A percentile compares a stretch with the other conserved stretches of the same genome.
Evolutionary conservation across 2,113 vertebrate genomes (phyloP).

Genomic region (Helogale parvula): DNA sequence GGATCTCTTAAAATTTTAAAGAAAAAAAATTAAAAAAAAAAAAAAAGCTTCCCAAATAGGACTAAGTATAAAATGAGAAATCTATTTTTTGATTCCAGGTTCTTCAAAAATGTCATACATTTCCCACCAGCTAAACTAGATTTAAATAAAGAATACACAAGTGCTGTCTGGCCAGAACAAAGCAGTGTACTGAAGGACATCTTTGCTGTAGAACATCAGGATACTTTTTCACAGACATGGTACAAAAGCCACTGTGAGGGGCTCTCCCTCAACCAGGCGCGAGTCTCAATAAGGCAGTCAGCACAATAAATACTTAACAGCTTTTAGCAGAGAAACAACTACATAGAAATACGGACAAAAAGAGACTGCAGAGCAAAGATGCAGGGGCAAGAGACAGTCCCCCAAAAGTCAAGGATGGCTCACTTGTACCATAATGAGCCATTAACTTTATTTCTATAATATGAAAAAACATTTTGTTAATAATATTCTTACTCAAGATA

Average conservation of each 20-base stretch:
- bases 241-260: not conserved
- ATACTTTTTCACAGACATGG: not conserved
- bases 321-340: not conserved
- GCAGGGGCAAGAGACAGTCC: not conserved
- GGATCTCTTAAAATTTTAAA: not conserved
- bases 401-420: not conserved
- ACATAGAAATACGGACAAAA: not conserved
- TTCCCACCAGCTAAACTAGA: not conserved
- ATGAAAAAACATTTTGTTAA: not conserved
- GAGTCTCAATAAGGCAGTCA: not conserved
- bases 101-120: not conserved
- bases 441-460: not conserved
- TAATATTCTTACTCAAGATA: not conserved
- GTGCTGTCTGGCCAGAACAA: not conserved
- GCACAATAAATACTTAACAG: not conserved
- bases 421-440: not conserved
- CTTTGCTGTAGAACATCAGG: not conserved
- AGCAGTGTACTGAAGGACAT: not conserved
- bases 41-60: not conserved
- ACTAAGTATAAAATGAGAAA: constrained; percentile 19
- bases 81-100: not conserved
- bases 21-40: not conserved
- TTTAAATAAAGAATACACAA: constrained; percentile 14
- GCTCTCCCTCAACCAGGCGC: not conserved
- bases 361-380: not conserved